phyloP scores from a whole-genome alignment of 2,113 vertebrate species.

The Deroptyus accipitrinus region DNA sequence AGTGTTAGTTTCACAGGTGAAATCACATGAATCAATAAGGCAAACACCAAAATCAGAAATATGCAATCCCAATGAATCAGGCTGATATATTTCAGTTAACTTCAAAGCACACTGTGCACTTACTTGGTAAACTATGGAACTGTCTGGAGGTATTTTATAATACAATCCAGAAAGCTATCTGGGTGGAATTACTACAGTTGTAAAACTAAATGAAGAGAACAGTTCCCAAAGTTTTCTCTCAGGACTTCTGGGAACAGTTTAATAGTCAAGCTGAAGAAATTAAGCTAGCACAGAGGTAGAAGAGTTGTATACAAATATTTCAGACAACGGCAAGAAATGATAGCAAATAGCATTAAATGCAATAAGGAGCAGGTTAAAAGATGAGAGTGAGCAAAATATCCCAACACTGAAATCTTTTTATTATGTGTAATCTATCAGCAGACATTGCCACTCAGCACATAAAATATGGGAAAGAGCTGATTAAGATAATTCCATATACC shows the following conservation, averaged over 20 bases:
- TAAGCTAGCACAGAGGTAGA: background rate
- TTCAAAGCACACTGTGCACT: background rate
- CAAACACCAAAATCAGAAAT: background rate
- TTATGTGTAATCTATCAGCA: background rate
- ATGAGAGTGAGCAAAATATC: background rate
- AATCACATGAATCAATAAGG: background rate
- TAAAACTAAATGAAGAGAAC: background rate
- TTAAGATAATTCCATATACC: background rate
- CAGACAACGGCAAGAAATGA: background rate
- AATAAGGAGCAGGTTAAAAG: background rate
- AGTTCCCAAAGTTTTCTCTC: background rate
- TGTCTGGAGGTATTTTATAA: background rate
- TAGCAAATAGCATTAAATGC: background rate
- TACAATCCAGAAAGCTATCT: background rate
- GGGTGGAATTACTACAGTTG: background rate
- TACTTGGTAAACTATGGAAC: background rate
- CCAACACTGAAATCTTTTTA: background rate
- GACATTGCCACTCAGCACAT: background rate
- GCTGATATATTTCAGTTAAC: background rate
- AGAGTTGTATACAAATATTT: background rate
- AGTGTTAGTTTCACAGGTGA: background rate
- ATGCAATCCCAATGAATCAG: background rate
- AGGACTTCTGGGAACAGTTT: background rate
- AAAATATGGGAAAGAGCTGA: background rate
- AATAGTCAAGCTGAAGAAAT: background rate